Base-by-base conservation (phyloP, 2,888 invertebrate species). In the Pilophorus perplexus region DNA sequence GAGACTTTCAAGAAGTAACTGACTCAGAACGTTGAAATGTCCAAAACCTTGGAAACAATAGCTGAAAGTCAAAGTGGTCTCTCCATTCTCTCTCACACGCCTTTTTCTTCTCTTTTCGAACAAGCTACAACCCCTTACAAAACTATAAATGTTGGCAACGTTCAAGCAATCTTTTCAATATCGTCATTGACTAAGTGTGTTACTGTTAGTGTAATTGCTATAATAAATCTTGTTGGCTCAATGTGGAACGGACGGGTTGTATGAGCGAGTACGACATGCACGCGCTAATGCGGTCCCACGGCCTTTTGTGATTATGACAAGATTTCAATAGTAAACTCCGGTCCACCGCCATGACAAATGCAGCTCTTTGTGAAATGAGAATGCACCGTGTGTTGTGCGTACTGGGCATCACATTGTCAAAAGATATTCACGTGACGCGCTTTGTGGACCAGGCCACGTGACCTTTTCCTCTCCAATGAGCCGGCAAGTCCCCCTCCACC, bases 401-500 rank as follows among this genome's bases (percentile, higher is more conserved):
- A 33, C 28, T 52, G 12, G 6, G 6, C 37, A 22, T 8, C 8
- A 3, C n/a, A 16, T n/a, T 22, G 38, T 55, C 46, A 46, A 55
- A 55, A 55, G 55, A 55, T 55, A 55, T 55, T 55, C 55, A 37
- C 22, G 46, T 23, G 55, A 18, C 20, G 20, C 33, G 52, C 20
- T 55, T 55, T 55, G 55, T 55, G 3, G 20, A 20, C n/a, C 14
- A n/a, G 55, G 55, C 38, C 55, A 55, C 55, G 55, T 55, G 55
- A 55, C 55, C 46, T 55, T 55, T 48, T 55, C 55, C 55, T 55
- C 55, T 55, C 38, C 55, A 37, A 55, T 55, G 55, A 23, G 38
- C 55, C 55, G 38, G n/a, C n/a, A n/a, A n/a, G n/a, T n/a, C n/a
- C n/a, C n/a, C n/a, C n/a, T n/a, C n/a, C n/a, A n/a, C n/a, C n/a